These are phyloP conservation scores for Silurus asotus DNA, from an alignment of 2,113 vertebrate species.

Conservation along the genomic window DNA sequence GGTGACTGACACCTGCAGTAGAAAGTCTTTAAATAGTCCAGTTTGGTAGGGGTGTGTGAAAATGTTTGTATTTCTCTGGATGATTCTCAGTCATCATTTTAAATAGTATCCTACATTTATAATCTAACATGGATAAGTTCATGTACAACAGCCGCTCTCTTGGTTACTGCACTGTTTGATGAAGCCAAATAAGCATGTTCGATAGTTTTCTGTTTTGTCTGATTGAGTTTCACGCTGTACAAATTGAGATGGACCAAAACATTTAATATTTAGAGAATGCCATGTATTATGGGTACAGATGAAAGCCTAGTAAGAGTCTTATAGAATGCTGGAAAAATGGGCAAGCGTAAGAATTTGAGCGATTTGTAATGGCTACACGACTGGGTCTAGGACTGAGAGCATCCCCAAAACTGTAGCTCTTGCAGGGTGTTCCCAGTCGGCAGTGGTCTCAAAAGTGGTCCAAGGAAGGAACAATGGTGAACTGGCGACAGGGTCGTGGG, in stretches of 20 bases:
- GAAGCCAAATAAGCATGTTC: not conserved
- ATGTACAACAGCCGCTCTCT: not conserved
- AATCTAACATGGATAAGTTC: not conserved
- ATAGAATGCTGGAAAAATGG: too few species aligned
- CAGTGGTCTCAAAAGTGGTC: too few species aligned
- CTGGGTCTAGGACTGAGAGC: too few species aligned
- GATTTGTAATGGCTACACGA: too few species aligned
- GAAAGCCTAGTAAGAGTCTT: not conserved
- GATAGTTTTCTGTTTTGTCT: not conserved
- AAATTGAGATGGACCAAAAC: not conserved
- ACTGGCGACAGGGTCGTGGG: too few species aligned
- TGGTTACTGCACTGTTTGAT: not conserved
- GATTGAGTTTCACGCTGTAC: not conserved
- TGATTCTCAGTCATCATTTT: not conserved
- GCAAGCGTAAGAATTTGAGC: too few species aligned
- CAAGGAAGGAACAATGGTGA: too few species aligned
- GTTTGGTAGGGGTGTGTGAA: not conserved
- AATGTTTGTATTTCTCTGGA: too few species aligned
- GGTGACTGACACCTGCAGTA: not conserved
- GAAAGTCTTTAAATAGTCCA: not conserved
- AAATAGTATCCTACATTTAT: not conserved
- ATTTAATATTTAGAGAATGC: not conserved
- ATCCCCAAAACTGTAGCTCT: too few species aligned
- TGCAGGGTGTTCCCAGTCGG: too few species aligned
- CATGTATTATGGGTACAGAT: not conserved